phyloP scores from a whole-genome alignment of 2,888 invertebrate species.

The Apoda limacodes region DNA sequence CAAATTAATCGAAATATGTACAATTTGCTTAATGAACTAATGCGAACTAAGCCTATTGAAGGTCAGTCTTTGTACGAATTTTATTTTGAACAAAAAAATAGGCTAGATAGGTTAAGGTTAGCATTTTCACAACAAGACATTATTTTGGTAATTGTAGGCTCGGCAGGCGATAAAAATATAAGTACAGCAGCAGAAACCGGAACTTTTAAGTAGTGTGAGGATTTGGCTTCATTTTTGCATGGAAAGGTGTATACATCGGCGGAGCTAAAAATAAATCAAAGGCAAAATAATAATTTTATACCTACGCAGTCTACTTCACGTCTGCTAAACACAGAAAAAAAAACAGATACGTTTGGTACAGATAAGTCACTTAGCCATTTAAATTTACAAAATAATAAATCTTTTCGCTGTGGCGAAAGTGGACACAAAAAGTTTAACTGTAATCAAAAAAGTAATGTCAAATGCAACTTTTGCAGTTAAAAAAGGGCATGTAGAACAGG shows the following conservation, averaged over 20 bases:
- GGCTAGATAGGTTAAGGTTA: conserved; percentile 19
- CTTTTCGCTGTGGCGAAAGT: conserved; percentile 14
- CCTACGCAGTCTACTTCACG: conserved; percentile 1
- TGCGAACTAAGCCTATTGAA: conserved; percentile 8
- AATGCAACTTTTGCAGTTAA: conserved; percentile 19
- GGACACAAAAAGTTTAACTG: conserved; percentile 14
- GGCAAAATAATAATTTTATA: conserved; percentile 3
- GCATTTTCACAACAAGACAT: conserved; percentile 19
- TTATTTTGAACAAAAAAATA: conserved; percentile 19
- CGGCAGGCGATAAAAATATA: conserved; percentile 20
- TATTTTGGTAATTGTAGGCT: conserved; percentile 20
- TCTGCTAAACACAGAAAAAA: background rate
- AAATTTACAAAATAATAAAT: conserved; percentile 5
- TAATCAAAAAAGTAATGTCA: conserved; percentile 8
- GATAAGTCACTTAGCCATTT: background rate
- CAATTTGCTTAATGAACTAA: conserved; percentile 15
- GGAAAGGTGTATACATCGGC: conserved; percentile 11
- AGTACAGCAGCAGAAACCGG: conserved; percentile 19
- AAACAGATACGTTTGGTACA: background rate
- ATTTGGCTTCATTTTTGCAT: conserved; percentile 15
- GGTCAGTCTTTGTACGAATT: conserved; percentile 21
- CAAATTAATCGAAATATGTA: conserved; percentile 19
- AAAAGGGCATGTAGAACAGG: conserved; percentile 18
- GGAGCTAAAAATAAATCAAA: conserved; percentile 1
- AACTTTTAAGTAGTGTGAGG: conserved; percentile 19